A percentile compares a stretch with the other conserved stretches of the same genome.
phyloP scores from a whole-genome alignment of 2,888 invertebrate genomes.

The Tuberolachnus salignus region DNA sequence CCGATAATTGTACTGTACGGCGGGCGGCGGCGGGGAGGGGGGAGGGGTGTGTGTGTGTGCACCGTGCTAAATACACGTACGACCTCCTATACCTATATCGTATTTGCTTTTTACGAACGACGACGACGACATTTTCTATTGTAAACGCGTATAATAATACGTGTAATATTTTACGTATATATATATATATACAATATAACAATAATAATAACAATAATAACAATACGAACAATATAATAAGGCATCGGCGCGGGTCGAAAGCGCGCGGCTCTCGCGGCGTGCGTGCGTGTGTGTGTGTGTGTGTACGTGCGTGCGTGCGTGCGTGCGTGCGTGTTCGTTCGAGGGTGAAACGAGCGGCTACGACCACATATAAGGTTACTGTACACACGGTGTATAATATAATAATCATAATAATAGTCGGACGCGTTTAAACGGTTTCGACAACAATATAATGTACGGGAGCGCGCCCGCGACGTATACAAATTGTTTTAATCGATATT shows the following conservation, averaged over 20 bases:
- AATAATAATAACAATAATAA: too few species aligned
- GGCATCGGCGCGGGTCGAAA: too few species aligned
- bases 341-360: conserved; percentile 27
- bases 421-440: background rate
- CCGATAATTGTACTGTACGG: too few species aligned
- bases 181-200: too few species aligned
- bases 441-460: background rate
- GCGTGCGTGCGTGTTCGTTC: background rate
- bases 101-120: conserved; percentile 48
- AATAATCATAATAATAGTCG: too few species aligned
- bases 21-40: background rate
- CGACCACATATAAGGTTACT: too few species aligned
- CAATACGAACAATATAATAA: too few species aligned
- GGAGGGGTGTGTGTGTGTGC: conserved; percentile 11
- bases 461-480: background rate
- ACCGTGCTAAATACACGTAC: conserved; percentile 25
- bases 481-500: background rate
- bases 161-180: conserved; percentile 39
- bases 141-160: background rate
- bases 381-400: too few species aligned
- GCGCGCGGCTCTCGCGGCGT: too few species aligned
- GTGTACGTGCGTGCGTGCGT: background rate
- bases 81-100: background rate
- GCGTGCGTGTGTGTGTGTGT: background rate
- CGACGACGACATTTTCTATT: conserved; percentile 18